Percentiles rank a stretch among this genome's conserved stretches.
Conservation (phyloP, 2,888 invertebrate species). For the Scaptomyza flava region DNA sequence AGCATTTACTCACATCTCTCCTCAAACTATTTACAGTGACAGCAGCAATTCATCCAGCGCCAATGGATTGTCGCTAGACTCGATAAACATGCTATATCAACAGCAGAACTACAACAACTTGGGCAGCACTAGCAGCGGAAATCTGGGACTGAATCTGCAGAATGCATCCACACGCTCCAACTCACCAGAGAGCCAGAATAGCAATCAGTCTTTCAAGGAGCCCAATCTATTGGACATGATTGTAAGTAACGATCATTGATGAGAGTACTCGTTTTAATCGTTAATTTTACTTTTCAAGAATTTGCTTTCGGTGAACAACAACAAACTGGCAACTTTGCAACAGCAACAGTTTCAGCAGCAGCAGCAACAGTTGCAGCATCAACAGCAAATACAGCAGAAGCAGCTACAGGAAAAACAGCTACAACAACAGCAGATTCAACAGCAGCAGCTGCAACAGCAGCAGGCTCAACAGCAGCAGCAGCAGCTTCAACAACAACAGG, state of each 20-base stretch:
- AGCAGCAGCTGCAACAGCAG: conserved; percentile 44
- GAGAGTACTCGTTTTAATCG: not conserved
- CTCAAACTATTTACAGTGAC: conserved; percentile 67
- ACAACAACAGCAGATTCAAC: conserved; percentile 38
- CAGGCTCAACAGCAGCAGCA: conserved; percentile 37
- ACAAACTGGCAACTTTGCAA: conserved; percentile 63
- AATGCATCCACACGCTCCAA: conserved; percentile 83
- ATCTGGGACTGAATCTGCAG: conserved; percentile 60
- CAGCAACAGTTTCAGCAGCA: conserved; percentile 66
- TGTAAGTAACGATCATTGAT: conserved; percentile 60
- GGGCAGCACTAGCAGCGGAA: conserved; percentile 49
- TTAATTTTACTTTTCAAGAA: conserved; percentile 60
- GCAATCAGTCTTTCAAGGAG: conserved; percentile 81
- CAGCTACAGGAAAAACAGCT: conserved; percentile 40
- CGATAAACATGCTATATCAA: conserved; percentile 80
- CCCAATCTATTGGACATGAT: conserved; percentile 83
- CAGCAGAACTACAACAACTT: conserved; percentile 56
- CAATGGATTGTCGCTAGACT: conserved; percentile 80
- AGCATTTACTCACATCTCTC: not conserved
- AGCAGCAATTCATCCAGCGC: conserved; percentile 82
- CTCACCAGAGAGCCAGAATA: conserved; percentile 83
- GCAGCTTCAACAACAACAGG: conserved; percentile 37
- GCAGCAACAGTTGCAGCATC: conserved; percentile 54
- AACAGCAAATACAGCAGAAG: conserved; percentile 49
- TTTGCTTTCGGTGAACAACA: conserved; percentile 76